phyloP scores from a whole-genome alignment of 2,888 invertebrate genomes.

The Schrankia costaestrigalis region DNA sequence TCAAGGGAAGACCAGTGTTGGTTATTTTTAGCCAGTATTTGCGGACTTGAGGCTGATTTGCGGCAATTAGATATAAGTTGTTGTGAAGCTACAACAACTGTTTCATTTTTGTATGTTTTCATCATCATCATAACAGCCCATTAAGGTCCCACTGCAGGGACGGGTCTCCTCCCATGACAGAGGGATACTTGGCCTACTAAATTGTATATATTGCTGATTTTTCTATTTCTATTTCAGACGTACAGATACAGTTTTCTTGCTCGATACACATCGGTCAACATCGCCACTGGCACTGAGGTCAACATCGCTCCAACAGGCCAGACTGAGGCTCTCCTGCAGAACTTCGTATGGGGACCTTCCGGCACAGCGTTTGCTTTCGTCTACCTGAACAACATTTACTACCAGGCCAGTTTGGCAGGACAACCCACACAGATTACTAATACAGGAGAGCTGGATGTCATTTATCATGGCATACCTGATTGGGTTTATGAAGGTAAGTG shows the following conservation, averaged over 20 bases:
- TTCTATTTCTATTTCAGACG: no score
- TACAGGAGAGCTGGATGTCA: slow-evolving; percentile 80
- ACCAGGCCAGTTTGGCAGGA: slow-evolving; percentile 77
- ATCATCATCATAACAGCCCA: no score
- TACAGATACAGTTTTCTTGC: slow-evolving; percentile 91
- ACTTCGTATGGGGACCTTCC: slow-evolving; percentile 88
- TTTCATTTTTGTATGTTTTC: no score
- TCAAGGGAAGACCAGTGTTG: no score
- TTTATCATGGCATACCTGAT: slow-evolving; percentile 94
- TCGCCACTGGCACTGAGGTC: slow-evolving; percentile 68
- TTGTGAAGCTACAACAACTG: no score
- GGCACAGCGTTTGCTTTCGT: slow-evolving; percentile 88
- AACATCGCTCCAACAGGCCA: slow-evolving; percentile 49
- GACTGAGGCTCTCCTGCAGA: slow-evolving; percentile 79
- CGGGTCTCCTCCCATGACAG: no score
- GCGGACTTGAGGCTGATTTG: no score
- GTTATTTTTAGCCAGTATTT: no score
- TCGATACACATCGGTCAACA: slow-evolving; percentile 85
- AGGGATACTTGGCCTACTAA: no score
- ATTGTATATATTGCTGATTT: no score
- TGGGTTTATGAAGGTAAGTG: slow-evolving; percentile 96
- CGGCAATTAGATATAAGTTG: no score
- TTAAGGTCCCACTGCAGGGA: no score
- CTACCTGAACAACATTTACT: slow-evolving; percentile 88
- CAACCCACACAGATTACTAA: slow-evolving; percentile 81